These are phyloP conservation scores for Drosophila borealis DNA, from an alignment of 2,888 invertebrate species.

Conservation along the genomic window DNA sequence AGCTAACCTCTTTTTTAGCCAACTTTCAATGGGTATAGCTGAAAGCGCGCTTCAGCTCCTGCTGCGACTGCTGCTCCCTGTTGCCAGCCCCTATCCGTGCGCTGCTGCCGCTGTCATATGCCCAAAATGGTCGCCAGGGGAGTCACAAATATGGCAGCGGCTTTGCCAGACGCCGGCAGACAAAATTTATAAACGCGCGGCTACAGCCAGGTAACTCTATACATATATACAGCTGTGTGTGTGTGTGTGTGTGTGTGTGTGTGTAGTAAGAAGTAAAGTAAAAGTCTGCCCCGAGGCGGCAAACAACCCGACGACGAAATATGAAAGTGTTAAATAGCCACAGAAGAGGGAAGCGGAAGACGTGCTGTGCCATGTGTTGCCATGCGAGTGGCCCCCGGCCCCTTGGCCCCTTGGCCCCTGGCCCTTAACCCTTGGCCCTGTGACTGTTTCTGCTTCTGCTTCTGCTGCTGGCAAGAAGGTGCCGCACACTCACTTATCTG, in stretches of 20 bases:
- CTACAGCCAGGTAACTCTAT: constrained; percentile 11
- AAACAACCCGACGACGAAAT: constrained; percentile 70
- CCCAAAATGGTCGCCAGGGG: constrained; percentile 67
- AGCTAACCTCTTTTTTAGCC: not conserved
- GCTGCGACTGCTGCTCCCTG: constrained; percentile 12
- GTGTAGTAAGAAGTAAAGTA: constrained; percentile 49
- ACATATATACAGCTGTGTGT: not conserved
- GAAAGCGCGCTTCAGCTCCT: not conserved
- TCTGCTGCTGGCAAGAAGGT: constrained; percentile 32
- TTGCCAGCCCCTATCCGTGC: constrained; percentile 7
- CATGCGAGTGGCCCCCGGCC: constrained; percentile 8
- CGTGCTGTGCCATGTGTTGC: constrained; percentile 4
- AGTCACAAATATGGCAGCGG: constrained; percentile 76
- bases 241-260: not conserved
- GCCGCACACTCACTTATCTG: constrained; percentile 11
- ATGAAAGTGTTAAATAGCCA: constrained; percentile 75
- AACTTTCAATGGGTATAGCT: not conserved
- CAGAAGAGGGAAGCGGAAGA: constrained; percentile 38
- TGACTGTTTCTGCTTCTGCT: constrained; percentile 34
- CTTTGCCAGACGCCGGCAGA: constrained; percentile 54
- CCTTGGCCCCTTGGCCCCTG: constrained; percentile 2
- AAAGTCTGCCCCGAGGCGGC: constrained; percentile 61
- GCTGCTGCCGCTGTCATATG: constrained; percentile 27
- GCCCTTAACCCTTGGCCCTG: constrained; percentile 46
- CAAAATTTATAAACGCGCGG: constrained; percentile 66